Base-by-base conservation (phyloP, 2,888 invertebrate species). In the Anaspis maculata region DNA sequence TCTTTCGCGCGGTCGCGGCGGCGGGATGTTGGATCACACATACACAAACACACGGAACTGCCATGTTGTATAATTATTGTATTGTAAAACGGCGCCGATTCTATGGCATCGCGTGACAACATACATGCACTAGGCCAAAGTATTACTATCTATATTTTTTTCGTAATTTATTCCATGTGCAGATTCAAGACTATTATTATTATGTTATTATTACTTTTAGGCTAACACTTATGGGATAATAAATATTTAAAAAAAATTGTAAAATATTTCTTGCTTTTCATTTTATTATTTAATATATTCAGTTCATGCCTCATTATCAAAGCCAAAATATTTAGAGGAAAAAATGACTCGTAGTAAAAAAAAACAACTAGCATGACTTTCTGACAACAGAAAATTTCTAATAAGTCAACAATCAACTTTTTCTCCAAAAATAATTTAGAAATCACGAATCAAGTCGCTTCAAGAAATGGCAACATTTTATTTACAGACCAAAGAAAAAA, bases 101-200 rank as follows among this genome's bases (percentile, higher is more conserved):
- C 3, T 27, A 15, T 19, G 35, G 29, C 25, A 33, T 34, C 25
- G 29, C 34, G 37, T 31, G 27, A 37, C 29, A 35, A 21, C 34
- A n/a, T n/a, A n/a, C 40, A 49, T 57, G 54, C 58, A 56, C 53
- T 60, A 61, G 59, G 63, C 63, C 64, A 64, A 64, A 64, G 64
- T 64, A 64, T 61, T 62, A 58, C 56, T 56, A 56, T 57, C 57
- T 54, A 56, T 49, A 56, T 52, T 55, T 49, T 55, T 59, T 56
- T 56, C 57, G 53, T 60, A 58, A 59, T 61, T 62, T 61, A 61
- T 61, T 62, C 59, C 59, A 56, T 60, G 57, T 59, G 59, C 62
- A 62, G 59, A 61, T 57, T 24, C 56, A 49, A 60, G 62, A 59
- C 61, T 56, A 57, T 59, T 57, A 52, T 55, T 52, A 45, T 46